Evolutionary conservation across 2,888 invertebrate species (phyloP), one percentile per base, ranked within the genome.

Genomic region (Geophilus truncorum): DNA sequence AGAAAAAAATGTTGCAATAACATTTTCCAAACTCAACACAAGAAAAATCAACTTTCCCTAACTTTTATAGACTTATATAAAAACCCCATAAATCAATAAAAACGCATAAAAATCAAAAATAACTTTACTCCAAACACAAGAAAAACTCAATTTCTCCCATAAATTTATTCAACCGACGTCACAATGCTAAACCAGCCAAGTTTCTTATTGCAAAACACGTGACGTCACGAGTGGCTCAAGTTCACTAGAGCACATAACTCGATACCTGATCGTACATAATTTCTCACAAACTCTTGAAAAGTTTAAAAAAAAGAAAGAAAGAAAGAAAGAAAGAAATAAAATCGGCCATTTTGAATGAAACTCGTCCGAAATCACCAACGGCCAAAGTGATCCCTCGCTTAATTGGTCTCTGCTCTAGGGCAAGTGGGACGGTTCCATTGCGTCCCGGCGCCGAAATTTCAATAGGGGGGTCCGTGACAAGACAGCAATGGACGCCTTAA

Each of bases 181-280:
- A 70, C 70, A 1, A 62, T 28, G 1, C 25, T 25, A 70, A 28
- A 25, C 70, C 70, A 23, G 70, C 25, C 70, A 70, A 70, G 70
- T 28, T 28, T 70, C 70, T 70, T 70, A 70, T 70, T 70, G 70
- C 70, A 70, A 70, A 70, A 70, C 70, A 70, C 70, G 5, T 70
- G 70, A 70, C 70, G 28, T 70, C 70, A 70, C 57, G 2, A 18
- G 4, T 21, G 21, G 18, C 10, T 25, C 70, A 70, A 70, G 1
- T 28, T 70, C 70, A 15, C 70, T n/a, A 70, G 21, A 23, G 7
- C 62, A 2, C 45, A 7, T 45, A 32, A 6, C 32, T 32, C 15
- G 45, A 45, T 15, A 45, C 18, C 3, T 45, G 45, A 45, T 45
- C 45, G 18, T 15, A 45, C n/a, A n/a, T n/a, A n/a, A n/a, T n/a